These are phyloP conservation scores for Schizotus pectinicornis DNA, from an alignment of 2,888 invertebrate species.

Conservation along the genomic window DNA sequence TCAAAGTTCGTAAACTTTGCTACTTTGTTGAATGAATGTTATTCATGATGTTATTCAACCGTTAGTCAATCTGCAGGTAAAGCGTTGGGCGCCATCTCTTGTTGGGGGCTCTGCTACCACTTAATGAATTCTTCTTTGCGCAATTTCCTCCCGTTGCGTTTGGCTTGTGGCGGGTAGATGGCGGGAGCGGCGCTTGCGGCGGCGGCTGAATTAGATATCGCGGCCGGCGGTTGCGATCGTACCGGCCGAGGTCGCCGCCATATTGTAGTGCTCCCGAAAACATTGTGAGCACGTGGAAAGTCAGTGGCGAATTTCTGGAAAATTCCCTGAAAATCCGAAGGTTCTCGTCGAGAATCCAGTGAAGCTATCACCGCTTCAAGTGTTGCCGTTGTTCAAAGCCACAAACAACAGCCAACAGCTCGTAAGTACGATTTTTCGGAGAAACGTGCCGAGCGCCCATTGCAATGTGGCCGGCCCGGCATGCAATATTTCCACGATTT, in stretches of 20 bases:
- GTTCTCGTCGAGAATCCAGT: constrained; percentile 34
- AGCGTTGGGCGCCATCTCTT: no score
- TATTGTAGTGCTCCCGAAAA: constrained; percentile 70
- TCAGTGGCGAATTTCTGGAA: constrained; percentile 31
- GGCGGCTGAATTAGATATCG: background rate
- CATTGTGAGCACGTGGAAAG: constrained; percentile 74
- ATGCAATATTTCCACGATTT: constrained; percentile 30
- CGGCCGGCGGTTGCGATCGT: constrained; percentile 32
- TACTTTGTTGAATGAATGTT: no score
- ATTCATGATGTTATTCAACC: no score
- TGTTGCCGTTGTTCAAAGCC: constrained; percentile 23
- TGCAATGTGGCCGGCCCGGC: constrained; percentile 43
- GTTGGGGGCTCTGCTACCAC: no score
- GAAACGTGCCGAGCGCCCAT: constrained; percentile 8
- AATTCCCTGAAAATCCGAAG: constrained; percentile 34
- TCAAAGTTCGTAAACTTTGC: no score
- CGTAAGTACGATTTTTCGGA: constrained; percentile 38
- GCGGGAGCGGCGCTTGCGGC: background rate
- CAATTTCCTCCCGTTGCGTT: no score
- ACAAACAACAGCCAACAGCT: constrained; percentile 35
- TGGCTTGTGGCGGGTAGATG: no score
- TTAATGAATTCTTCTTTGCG: no score
- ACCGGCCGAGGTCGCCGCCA: constrained; percentile 61
- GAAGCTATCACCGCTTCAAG: constrained; percentile 29
- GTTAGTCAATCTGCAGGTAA: no score